Evolutionary conservation across 2,113 vertebrate species (phyloP).

Genomic region (Heterotilapia buettikoferi): DNA sequence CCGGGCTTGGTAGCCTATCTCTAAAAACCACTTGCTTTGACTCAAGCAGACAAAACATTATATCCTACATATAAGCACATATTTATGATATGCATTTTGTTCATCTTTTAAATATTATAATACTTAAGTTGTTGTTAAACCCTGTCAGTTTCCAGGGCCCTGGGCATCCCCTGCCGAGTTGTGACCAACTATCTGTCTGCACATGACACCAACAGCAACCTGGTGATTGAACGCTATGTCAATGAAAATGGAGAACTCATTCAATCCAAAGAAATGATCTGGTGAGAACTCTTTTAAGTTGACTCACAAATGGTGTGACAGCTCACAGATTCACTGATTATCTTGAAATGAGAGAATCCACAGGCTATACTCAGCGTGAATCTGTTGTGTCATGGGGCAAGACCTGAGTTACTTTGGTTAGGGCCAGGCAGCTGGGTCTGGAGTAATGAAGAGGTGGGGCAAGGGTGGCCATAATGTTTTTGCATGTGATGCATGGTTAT

Average conservation of each 20-base stretch:
- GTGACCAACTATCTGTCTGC: slow-evolving; percentile 89
- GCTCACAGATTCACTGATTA: background rate
- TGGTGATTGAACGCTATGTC: slow-evolving; percentile 81
- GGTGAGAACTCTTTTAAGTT: slow-evolving; percentile 65
- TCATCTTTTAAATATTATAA: background rate
- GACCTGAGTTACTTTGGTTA: background rate
- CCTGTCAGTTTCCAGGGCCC: slow-evolving; percentile 80
- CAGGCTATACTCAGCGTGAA: background rate
- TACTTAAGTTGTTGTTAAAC: background rate
- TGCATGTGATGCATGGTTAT: background rate
- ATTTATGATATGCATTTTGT: background rate
- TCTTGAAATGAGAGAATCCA: background rate
- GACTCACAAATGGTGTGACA: background rate
- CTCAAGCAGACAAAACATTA: background rate
- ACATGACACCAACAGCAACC: slow-evolving; percentile 86
- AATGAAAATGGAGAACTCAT: slow-evolving; percentile 64
- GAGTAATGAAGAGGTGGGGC: background rate
- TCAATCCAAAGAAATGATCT: slow-evolving; percentile 80
- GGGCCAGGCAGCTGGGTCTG: background rate
- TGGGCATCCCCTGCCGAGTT: slow-evolving; percentile 84
- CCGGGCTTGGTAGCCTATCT: background rate
- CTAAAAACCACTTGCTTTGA: background rate
- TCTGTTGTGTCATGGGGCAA: background rate
- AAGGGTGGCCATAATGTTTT: background rate
- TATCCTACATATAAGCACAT: background rate